phyloP scores from a whole-genome alignment of 2,888 invertebrate species.

The Scaptomyza parva region DNA sequence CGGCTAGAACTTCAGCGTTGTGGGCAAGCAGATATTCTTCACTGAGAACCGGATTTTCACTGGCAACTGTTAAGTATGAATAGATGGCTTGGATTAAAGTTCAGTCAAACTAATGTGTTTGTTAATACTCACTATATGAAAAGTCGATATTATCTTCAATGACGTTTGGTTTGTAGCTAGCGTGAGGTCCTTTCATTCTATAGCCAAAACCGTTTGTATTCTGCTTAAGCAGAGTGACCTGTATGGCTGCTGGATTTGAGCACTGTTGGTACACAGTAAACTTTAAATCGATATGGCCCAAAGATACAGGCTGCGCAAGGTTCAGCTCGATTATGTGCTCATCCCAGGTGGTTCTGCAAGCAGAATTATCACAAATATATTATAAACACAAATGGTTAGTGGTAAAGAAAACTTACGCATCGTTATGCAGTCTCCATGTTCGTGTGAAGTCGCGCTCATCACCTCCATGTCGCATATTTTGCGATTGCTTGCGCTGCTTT shows the following conservation, averaged over 20 bases:
- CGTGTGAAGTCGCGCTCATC: slow-evolving; percentile 90
- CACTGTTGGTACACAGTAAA: slow-evolving; percentile 93
- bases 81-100: background rate
- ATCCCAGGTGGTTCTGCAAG: slow-evolving; percentile 91
- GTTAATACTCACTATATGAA: slow-evolving; percentile 58
- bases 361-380: background rate
- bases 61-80: slow-evolving; percentile 68
- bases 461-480: slow-evolving; percentile 88
- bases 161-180: slow-evolving; percentile 83
- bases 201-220: slow-evolving; percentile 89
- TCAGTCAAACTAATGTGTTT: background rate
- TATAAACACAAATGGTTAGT: background rate
- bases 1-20: slow-evolving; percentile 95
- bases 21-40: slow-evolving; percentile 93
- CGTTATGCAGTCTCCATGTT: slow-evolving; percentile 95
- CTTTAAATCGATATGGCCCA: slow-evolving; percentile 96
- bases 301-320: slow-evolving; percentile 90
- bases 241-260: slow-evolving; percentile 91
- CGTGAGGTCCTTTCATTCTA: slow-evolving; percentile 85
- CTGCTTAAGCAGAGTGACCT: slow-evolving; percentile 90
- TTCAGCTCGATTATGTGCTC: slow-evolving; percentile 96
- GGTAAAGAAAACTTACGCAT: slow-evolving; percentile 86
- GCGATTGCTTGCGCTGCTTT: slow-evolving; percentile 94
- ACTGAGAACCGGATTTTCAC: slow-evolving; percentile 91
- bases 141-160: slow-evolving; percentile 83